Base-by-base conservation (phyloP, 2,888 invertebrate genomes). In the Phasia obesa region DNA sequence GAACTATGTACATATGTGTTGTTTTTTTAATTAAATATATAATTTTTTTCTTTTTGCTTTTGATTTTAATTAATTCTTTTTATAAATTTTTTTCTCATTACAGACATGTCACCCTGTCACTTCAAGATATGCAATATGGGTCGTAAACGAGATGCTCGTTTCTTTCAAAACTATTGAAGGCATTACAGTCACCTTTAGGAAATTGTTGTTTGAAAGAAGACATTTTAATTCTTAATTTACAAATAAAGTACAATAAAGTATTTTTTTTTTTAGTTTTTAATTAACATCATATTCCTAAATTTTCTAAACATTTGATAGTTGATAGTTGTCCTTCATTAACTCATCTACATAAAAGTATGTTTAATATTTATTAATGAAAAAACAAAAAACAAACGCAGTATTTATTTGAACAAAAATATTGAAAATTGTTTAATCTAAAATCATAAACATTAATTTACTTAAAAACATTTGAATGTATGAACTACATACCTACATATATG, bases 121-220 rank as follows among this genome's bases (percentile, higher is more conserved):
- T 94, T 94, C 90, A 94, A 94, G 91, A 94, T 94, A 83, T 94
- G 94, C 92, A 94, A 94, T 88, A 94, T 94, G 93, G 94, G 94
- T 15, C 93, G 94, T 73, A 94, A 94, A 88, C 92, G 94, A 86
- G 92, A 90, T 81, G 88, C 90, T 57, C 84, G 79, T 31, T 73
- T 71, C 25, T 75, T 85, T 25, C 59, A 38, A 47, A 73, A 71
- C 51, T 57, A 60, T 38, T 81, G 57, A 84, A 60, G 57, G n/a
- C 11, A 17, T 15, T 35, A 6, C 13, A 1, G 49, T 7, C 25
- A n/a, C 3, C 11, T 55, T 59, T 44, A 47, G 15, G 15, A 27
- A 47, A 47, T 31, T 21, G 0, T 35, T 47, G 15, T 47, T 21
- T 11, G 15, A 23, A 57, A n/a, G 15, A 11, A 44, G 53, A 49